Evolutionary conservation across 2,888 invertebrate species (phyloP).

Genomic region (Sicus ferrugineus): DNA sequence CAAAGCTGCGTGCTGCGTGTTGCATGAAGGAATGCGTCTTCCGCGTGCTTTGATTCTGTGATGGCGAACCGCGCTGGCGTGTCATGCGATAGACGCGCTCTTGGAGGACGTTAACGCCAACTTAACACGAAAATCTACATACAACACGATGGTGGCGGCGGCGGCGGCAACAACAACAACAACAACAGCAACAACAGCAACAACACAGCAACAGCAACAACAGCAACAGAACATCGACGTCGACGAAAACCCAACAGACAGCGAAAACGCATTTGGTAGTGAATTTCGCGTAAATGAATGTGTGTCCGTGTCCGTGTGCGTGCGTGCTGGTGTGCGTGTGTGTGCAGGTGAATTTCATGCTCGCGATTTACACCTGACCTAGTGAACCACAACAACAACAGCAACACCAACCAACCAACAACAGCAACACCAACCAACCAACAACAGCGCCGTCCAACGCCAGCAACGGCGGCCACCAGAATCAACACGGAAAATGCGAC

Average conservation of each 20-base stretch:
- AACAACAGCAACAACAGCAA: too few relatives aligned
- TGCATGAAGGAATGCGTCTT: background rate
- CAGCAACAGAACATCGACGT: too few relatives aligned
- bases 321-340: background rate
- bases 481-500: conserved; percentile 24
- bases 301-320: background rate
- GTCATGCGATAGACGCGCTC: conserved; percentile 12
- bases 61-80: conserved; percentile 19
- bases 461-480: conserved; percentile 5
- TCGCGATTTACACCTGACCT: conserved; percentile 33
- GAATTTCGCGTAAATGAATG: conserved; percentile 2
- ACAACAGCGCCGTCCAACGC: background rate
- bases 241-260: too few relatives aligned
- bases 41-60: too few relatives aligned
- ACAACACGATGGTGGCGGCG: too few relatives aligned
- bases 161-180: too few relatives aligned
- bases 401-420: conserved; percentile 17
- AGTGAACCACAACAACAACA: conserved; percentile 32
- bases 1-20: background rate
- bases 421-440: background rate
- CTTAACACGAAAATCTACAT: conserved; percentile 26
- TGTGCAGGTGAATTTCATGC: conserved; percentile 14
- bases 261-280: conserved; percentile 21
- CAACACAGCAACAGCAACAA: too few relatives aligned
- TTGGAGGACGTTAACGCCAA: conserved; percentile 34